Percentiles rank a stretch among this genome's conserved stretches.
Conservation (phyloP, 2,113 vertebrate genomes). For the Chrysochloris asiatica region DNA sequence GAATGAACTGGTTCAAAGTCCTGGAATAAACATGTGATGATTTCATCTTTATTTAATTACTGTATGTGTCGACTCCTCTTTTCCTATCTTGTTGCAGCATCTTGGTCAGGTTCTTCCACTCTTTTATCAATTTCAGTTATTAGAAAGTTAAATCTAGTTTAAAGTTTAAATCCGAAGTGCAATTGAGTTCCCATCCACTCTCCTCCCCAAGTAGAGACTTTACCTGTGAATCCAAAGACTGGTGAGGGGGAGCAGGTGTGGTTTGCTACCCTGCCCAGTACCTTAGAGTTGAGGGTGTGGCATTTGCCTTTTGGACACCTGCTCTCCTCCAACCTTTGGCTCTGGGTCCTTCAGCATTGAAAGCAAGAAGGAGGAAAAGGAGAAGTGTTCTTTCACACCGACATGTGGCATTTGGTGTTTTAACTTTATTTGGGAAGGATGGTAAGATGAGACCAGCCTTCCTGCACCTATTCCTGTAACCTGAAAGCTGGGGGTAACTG, state of each 20-base stretch:
- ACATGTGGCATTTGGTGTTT: not conserved
- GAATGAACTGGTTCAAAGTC: too few species aligned
- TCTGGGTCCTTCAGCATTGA: not conserved
- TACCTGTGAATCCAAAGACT: too few species aligned
- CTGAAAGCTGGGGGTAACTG: not conserved
- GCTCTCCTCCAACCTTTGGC: not conserved
- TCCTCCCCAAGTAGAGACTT: not conserved
- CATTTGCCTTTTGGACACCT: not conserved
- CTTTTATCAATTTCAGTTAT: not conserved
- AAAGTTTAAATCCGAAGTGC: not conserved
- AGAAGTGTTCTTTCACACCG: not conserved
- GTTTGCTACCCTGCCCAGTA: not conserved
- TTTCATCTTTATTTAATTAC: too few species aligned
- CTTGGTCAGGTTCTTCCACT: not conserved
- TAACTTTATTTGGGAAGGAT: not conserved
- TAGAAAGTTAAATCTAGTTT: not conserved
- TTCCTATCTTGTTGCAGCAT: not conserved
- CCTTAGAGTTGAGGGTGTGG: not conserved
- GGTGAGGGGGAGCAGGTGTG: not conserved
- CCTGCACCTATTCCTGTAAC: not conserved
- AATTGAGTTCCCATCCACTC: not conserved
- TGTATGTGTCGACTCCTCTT: not conserved
- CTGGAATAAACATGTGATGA: too few species aligned
- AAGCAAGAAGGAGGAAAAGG: not conserved
- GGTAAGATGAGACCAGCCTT: not conserved